Evolutionary conservation across 1,140 invertebrate species (phyloP), one percentile per base, ranked within the genome.

Genomic region (Drosophila sulfurigaster): DNA sequence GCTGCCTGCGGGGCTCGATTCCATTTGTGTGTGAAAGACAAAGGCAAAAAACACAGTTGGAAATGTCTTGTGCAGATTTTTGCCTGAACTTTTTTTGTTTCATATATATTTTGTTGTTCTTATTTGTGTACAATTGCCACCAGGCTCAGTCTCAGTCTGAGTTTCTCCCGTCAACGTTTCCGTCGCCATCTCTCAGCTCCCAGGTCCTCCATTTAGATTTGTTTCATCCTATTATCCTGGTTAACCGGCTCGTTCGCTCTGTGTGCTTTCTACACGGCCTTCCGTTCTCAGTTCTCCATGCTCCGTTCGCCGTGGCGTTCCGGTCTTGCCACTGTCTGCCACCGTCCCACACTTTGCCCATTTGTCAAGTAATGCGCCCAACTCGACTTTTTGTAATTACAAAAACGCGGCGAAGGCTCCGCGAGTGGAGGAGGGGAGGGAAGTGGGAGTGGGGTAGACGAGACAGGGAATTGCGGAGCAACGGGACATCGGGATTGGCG

Each of bases 371-470:
- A 85, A 58, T 83, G 73, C 56, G 66, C 64, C 66, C 74, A 74
- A 74, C 81, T 83, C 78, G 81, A 78, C 81, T 86, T 85, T 83
- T 81, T 85, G 81, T 85, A 86, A 85, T 85, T 85, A 85, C 75
- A 81, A 83, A 78, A 64, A 68, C 64, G 43, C 70, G 51, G 35
- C 25, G 56, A 32, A 56, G 16, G 28, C 11, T 45, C 58, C 28
- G 49, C 4, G 32, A 58, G 11, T 45, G 30, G n/a, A 10, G 11
- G 52, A 73, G 7, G 10, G 8, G 20, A 25, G 16, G 16, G 48
- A 25, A 30, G 0, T 8, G 32, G 1, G 52, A 30, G 0, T 8
- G 32, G 1, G 52, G 13, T 11, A 45, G 10, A 45, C 1, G 45
- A 46, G 45, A 49, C 70, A 74, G 57, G 7, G 35, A 41, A 25